phyloP scores from a whole-genome alignment of 2,888 invertebrate genomes.

The Dicycla oo region DNA sequence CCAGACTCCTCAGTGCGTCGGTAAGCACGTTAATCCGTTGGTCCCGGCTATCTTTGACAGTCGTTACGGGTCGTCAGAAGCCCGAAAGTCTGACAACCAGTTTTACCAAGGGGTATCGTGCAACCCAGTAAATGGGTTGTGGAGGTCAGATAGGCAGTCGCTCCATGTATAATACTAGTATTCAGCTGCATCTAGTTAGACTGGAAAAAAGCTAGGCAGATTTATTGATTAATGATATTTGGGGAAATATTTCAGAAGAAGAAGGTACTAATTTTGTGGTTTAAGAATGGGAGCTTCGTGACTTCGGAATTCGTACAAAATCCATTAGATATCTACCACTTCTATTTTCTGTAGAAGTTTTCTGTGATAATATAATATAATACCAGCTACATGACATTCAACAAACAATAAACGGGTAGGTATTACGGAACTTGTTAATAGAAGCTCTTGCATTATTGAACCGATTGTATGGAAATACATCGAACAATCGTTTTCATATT shows the following conservation, averaged over 20 bases:
- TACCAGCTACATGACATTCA: conserved; percentile 54
- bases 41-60: too few relatives aligned
- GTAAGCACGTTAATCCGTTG: too few relatives aligned
- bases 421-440: conserved; percentile 65
- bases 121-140: too few relatives aligned
- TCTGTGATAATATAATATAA: conserved; percentile 40
- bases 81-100: too few relatives aligned
- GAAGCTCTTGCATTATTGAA: conserved; percentile 68
- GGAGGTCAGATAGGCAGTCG: too few relatives aligned
- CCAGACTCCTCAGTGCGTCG: too few relatives aligned
- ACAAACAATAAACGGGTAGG: conserved; percentile 61
- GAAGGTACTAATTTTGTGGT: background rate
- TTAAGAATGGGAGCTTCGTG: background rate
- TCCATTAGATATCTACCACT: background rate
- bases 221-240: background rate
- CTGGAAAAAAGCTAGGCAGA: too few relatives aligned
- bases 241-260: background rate
- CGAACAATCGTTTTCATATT: conserved; percentile 66
- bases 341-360: conserved; percentile 35
- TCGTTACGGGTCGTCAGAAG: too few relatives aligned
- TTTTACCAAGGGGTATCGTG: too few relatives aligned
- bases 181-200: too few relatives aligned
- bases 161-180: too few relatives aligned
- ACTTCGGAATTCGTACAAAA: background rate
- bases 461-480: conserved; percentile 67